These are phyloP conservation scores for Steatocranus sp. DNA, from an alignment of 2,797 vertebrate genomes.

Conservation along the genomic window DNA sequence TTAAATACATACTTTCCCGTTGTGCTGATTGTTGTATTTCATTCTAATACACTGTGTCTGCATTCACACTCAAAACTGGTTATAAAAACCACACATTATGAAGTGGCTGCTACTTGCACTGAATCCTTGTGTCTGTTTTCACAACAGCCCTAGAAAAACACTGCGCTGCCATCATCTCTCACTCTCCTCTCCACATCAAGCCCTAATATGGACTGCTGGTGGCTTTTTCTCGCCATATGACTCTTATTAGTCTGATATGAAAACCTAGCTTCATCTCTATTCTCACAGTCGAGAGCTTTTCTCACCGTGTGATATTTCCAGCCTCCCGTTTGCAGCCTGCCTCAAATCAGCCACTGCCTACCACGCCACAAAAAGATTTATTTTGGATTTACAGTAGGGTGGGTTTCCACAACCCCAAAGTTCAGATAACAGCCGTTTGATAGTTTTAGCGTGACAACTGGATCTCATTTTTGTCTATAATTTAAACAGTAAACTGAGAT, in stretches of 20 bases:
- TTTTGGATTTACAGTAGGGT: conserved; percentile 50
- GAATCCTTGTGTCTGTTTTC: conserved; percentile 50
- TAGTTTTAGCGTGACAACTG: conserved; percentile 43
- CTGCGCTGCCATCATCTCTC: conserved; percentile 45
- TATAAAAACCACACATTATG: conserved; percentile 39
- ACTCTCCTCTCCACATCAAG: conserved; percentile 54
- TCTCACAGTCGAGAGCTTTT: conserved; percentile 44
- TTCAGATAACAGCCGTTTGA: conserved; percentile 25
- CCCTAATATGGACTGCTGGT: conserved; percentile 34
- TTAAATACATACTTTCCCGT: neutral
- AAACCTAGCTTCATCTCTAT: conserved; percentile 46
- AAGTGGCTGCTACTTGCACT: conserved; percentile 51
- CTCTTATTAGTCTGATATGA: conserved; percentile 60
- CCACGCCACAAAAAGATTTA: conserved; percentile 34
- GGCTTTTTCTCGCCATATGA: conserved; percentile 59
- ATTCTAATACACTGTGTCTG: conserved; percentile 5
- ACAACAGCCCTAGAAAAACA: conserved; percentile 57
- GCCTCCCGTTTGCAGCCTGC: conserved; percentile 24
- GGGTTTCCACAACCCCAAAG: conserved; percentile 17
- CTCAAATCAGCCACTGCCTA: conserved; percentile 35
- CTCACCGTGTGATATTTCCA: conserved; percentile 38
- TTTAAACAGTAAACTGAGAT: conserved; percentile 32
- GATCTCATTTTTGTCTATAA: conserved; percentile 36
- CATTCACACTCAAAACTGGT: conserved; percentile 27
- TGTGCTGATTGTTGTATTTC: neutral